Evolutionary conservation across 2,888 invertebrate species (phyloP).

Genomic region (Dynastes tityus): DNA sequence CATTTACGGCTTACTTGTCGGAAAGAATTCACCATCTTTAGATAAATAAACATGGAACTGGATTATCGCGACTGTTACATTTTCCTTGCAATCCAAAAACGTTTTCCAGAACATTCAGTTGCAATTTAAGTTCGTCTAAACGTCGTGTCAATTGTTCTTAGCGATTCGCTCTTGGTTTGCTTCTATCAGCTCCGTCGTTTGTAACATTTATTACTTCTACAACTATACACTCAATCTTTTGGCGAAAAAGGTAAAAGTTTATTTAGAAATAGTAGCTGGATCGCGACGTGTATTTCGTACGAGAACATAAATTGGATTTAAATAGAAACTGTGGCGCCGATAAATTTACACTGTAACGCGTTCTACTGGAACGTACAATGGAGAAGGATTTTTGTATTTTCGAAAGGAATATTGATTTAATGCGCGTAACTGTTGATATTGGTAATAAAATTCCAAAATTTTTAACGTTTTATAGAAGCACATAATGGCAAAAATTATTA

Average conservation of each 20-base stretch:
- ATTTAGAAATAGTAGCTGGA: neutral
- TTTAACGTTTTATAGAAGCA: neutral
- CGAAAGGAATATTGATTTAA: slow-evolving; percentile 4
- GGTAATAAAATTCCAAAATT: slow-evolving; percentile 7
- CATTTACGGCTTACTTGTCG: slow-evolving; percentile 2
- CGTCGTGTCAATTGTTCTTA: slow-evolving; percentile 9
- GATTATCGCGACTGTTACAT: neutral
- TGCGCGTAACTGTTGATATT: slow-evolving; percentile 4
- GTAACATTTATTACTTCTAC: neutral
- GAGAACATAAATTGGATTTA: slow-evolving; percentile 5
- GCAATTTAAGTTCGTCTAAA: slow-evolving; percentile 3
- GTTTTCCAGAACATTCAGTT: slow-evolving; percentile 9
- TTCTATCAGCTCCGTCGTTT: neutral
- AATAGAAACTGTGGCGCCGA: neutral
- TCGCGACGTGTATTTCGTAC: neutral
- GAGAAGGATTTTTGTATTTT: neutral
- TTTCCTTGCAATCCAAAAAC: slow-evolving; percentile 9
- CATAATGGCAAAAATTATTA: slow-evolving; percentile 18
- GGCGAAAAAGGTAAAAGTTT: slow-evolving; percentile 16
- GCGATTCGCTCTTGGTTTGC: neutral
- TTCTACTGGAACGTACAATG: neutral
- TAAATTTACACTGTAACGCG: slow-evolving; percentile 9
- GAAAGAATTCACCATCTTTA: slow-evolving; percentile 2
- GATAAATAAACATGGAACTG: slow-evolving; percentile 14
- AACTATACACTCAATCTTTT: slow-evolving; percentile 6